Conservation (phyloP, 2,888 invertebrate genomes). For the Pammene aurita region DNA sequence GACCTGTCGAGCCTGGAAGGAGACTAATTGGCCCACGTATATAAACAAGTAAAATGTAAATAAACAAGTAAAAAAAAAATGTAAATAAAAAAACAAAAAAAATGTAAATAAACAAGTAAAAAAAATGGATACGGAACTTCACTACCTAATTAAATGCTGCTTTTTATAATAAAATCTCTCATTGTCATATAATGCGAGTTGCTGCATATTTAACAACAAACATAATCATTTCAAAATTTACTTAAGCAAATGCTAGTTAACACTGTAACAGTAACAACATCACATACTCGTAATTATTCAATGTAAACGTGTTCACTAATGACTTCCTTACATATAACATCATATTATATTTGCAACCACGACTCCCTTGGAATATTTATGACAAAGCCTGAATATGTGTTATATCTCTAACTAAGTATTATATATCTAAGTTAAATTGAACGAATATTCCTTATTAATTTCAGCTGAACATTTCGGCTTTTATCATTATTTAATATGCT, state of each 20-base stretch:
- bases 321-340: too few relatives aligned
- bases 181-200: background rate
- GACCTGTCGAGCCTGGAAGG: too few relatives aligned
- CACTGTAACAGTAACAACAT: background rate
- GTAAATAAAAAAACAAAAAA: too few relatives aligned
- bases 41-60: too few relatives aligned
- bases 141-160: too few relatives aligned
- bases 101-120: too few relatives aligned
- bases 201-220: too few relatives aligned
- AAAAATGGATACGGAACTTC: too few relatives aligned
- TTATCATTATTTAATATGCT: constrained; percentile 23
- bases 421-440: constrained; percentile 2
- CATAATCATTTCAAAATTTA: background rate
- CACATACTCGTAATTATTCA: constrained; percentile 3
- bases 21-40: too few relatives aligned
- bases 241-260: background rate
- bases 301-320: background rate
- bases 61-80: too few relatives aligned
- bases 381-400: constrained; percentile 9
- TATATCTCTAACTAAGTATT: background rate
- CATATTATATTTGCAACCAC: background rate
- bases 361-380: background rate
- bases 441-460: constrained; percentile 17
- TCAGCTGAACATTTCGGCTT: background rate
- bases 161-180: too few relatives aligned